A percentile compares a stretch with the other conserved stretches of the same genome.
phyloP scores from a whole-genome alignment of 1,140 invertebrate species.

The Macrobrachium rosenbergii region DNA sequence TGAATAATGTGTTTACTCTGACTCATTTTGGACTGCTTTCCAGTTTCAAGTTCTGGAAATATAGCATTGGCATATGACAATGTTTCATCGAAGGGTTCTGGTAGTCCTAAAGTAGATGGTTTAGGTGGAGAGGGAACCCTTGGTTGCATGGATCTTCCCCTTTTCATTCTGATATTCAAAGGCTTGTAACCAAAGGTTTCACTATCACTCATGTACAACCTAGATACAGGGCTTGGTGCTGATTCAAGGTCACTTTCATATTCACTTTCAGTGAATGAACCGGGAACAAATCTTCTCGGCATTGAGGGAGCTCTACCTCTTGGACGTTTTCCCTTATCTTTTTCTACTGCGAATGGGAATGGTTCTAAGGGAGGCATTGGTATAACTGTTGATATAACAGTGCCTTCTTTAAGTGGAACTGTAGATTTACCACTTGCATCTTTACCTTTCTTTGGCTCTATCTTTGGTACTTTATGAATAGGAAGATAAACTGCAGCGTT shows the following conservation, averaged over 20 bases:
- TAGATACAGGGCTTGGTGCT: slow-evolving; percentile 72
- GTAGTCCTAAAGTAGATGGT: slow-evolving; percentile 58
- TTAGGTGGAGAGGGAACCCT: slow-evolving; percentile 58
- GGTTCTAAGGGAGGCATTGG: slow-evolving; percentile 66
- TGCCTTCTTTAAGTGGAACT: slow-evolving; percentile 2
- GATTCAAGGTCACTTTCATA: slow-evolving; percentile 66
- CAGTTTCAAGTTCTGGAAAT: slow-evolving; percentile 56
- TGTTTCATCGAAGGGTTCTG: slow-evolving; percentile 36
- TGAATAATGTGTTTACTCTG: slow-evolving; percentile 46
- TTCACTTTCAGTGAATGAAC: slow-evolving; percentile 68
- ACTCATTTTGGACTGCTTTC: slow-evolving; percentile 27
- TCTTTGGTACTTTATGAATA: slow-evolving; percentile 28
- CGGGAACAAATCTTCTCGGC: slow-evolving; percentile 71
- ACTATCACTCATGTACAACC: slow-evolving; percentile 77
- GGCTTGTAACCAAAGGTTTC: slow-evolving; percentile 76
- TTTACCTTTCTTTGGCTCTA: slow-evolving; percentile 27
- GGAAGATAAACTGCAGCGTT: background rate
- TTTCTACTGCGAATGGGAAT: slow-evolving; percentile 62
- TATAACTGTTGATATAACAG: slow-evolving; percentile 10
- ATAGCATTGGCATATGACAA: slow-evolving; percentile 20
- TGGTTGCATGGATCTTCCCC: slow-evolving; percentile 55
- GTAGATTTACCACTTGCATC: background rate
- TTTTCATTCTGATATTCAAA: slow-evolving; percentile 70
- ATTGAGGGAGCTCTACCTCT: slow-evolving; percentile 66
- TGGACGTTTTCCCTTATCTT: slow-evolving; percentile 60